phyloP scores from a whole-genome alignment of 1,140 invertebrate species.

The Tetramorium alpestre region DNA sequence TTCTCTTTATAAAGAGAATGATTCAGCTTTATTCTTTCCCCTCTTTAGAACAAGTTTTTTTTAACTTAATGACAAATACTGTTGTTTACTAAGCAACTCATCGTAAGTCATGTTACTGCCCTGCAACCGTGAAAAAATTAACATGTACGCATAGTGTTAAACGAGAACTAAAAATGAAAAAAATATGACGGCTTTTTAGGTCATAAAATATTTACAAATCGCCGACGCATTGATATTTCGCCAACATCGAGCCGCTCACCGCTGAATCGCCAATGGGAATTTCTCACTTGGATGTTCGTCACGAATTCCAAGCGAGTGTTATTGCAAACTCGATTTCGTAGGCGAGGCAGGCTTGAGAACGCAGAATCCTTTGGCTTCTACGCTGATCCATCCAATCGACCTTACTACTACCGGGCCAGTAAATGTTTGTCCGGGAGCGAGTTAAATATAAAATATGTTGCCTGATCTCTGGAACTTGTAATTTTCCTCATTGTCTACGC shows the following conservation, averaged over 20 bases:
- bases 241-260: slow-evolving; percentile 56
- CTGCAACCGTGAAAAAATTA: neutral
- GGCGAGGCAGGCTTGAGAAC: slow-evolving; percentile 60
- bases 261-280: slow-evolving; percentile 64
- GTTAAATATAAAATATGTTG: slow-evolving; percentile 34
- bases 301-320: slow-evolving; percentile 64
- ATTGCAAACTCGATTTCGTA: slow-evolving; percentile 68
- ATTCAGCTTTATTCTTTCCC: neutral
- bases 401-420: neutral
- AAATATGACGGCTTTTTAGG: neutral
- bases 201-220: slow-evolving; percentile 41
- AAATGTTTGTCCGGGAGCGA: slow-evolving; percentile 32
- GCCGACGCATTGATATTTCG: slow-evolving; percentile 67
- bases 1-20: neutral
- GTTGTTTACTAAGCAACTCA: neutral
- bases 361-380: slow-evolving; percentile 31
- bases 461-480: neutral
- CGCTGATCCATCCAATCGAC: slow-evolving; percentile 7
- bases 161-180: neutral
- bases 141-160: neutral
- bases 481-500: neutral
- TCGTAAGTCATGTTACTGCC: neutral
- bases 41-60: neutral
- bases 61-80: neutral
- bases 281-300: slow-evolving; percentile 65